Evolutionary conservation across 2,888 invertebrate species (phyloP).

Genomic region (Cheilosia impressa): DNA sequence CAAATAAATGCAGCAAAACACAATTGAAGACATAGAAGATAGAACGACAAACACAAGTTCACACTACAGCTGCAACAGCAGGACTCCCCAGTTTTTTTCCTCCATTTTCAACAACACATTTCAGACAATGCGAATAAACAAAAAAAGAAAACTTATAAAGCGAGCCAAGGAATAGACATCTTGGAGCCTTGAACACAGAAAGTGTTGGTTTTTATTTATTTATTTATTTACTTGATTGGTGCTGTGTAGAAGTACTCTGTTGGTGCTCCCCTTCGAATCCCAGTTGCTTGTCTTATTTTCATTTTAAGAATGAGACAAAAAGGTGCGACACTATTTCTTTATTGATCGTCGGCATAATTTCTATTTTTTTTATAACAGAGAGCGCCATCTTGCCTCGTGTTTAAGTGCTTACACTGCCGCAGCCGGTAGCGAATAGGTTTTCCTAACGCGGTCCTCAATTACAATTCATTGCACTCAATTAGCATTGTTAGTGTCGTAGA

Average conservation of each 20-base stretch:
- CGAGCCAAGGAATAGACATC: slow-evolving; percentile 61
- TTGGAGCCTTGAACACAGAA: slow-evolving; percentile 53
- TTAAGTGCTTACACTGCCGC: slow-evolving; percentile 17
- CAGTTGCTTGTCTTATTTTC: background rate
- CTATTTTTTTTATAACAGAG: background rate
- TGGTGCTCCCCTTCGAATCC: background rate
- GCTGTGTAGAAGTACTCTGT: background rate
- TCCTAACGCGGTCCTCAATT: slow-evolving; percentile 57
- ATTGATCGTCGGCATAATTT: slow-evolving; percentile 44
- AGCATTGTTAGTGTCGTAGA: slow-evolving; percentile 49
- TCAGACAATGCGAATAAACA: slow-evolving; percentile 58
- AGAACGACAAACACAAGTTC: slow-evolving; percentile 8
- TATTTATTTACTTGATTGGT: slow-evolving; percentile 40
- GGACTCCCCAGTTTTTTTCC: background rate
- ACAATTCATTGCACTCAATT: slow-evolving; percentile 71
- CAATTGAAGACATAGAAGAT: slow-evolving; percentile 23
- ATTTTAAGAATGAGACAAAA: slow-evolving; percentile 22
- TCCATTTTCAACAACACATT: slow-evolving; percentile 34
- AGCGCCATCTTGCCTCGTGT: slow-evolving; percentile 6
- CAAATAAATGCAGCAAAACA: slow-evolving; percentile 10
- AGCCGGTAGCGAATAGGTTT: slow-evolving; percentile 6
- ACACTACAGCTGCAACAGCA: slow-evolving; percentile 25
- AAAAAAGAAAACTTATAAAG: slow-evolving; percentile 36
- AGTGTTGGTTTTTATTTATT: slow-evolving; percentile 7
- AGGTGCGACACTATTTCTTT: slow-evolving; percentile 22